Conservation (phyloP, 1,140 invertebrate genomes). For the Drosophila nikananu region DNA sequence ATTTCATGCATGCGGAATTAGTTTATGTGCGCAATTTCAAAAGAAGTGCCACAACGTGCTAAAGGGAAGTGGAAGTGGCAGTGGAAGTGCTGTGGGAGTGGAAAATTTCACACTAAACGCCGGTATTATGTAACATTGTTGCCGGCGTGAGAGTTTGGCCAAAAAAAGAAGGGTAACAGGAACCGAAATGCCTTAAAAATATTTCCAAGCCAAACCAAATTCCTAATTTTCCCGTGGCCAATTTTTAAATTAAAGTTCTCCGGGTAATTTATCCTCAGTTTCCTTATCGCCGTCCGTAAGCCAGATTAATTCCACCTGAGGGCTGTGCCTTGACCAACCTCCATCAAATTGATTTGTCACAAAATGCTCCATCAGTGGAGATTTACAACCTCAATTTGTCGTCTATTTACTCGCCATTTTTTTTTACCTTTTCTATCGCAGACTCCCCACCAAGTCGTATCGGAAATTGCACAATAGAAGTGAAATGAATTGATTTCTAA, state of each 20-base stretch:
- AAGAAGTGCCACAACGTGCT: slow-evolving; percentile 54
- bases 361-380: slow-evolving; percentile 51
- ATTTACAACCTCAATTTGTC: slow-evolving; percentile 76
- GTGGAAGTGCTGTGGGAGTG: slow-evolving; percentile 13
- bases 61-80: slow-evolving; percentile 14
- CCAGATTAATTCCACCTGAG: slow-evolving; percentile 39
- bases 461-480: slow-evolving; percentile 79
- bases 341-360: slow-evolving; percentile 57
- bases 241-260: slow-evolving; percentile 17
- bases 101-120: slow-evolving; percentile 78
- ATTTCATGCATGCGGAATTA: slow-evolving; percentile 82
- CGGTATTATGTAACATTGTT: slow-evolving; percentile 73
- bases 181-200: slow-evolving; percentile 22
- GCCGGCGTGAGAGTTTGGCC: slow-evolving; percentile 34
- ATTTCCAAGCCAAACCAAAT: background rate
- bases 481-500: slow-evolving; percentile 82
- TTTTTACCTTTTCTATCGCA: background rate
- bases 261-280: slow-evolving; percentile 8
- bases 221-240: background rate
- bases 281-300: background rate
- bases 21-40: slow-evolving; percentile 81
- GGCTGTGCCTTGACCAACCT: slow-evolving; percentile 28
- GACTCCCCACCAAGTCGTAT: slow-evolving; percentile 26
- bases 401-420: slow-evolving; percentile 43
- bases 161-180: slow-evolving; percentile 2